phyloP scores from a whole-genome alignment of 2,797 vertebrate genomes.

The Pseudomugil tenellus region DNA sequence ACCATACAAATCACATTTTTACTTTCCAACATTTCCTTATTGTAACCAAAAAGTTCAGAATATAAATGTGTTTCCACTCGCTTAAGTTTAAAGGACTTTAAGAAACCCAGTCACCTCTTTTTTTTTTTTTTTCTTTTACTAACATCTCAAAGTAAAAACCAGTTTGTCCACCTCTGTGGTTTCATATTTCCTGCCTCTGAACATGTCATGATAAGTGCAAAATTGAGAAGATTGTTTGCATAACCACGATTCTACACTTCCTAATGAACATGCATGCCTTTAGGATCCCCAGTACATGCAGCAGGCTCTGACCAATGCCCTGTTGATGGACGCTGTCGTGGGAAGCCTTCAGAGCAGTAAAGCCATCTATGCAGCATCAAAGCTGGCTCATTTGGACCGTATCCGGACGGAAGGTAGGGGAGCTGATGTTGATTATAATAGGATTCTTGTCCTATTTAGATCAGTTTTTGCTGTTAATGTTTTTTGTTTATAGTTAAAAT shows the following conservation, averaged over 20 bases:
- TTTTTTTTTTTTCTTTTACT: not conserved
- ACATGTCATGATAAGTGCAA: not conserved
- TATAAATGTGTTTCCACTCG: not conserved
- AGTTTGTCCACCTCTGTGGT: not conserved
- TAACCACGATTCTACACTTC: not conserved
- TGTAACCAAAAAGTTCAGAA: not conserved
- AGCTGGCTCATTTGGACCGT: constrained; percentile 91
- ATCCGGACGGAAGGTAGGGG: constrained; percentile 90
- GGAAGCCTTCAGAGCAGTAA: constrained; percentile 90
- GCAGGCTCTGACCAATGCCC: constrained; percentile 92
- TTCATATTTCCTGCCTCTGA: not conserved
- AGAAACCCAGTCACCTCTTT: not conserved
- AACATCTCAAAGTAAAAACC: not conserved
- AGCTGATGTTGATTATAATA: not conserved
- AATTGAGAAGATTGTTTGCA: not conserved
- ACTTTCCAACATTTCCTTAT: too few relatives aligned
- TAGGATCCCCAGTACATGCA: constrained; percentile 97
- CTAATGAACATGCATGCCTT: not conserved
- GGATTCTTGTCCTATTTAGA: not conserved
- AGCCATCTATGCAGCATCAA: constrained; percentile 91
- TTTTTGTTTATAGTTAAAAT: not conserved
- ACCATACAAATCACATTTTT: too few relatives aligned
- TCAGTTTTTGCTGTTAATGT: not conserved
- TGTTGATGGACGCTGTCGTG: constrained; percentile 96
- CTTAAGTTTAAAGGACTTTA: not conserved